Base-by-base conservation (phyloP, 2,888 invertebrate genomes). In the Drepana falcataria region DNA sequence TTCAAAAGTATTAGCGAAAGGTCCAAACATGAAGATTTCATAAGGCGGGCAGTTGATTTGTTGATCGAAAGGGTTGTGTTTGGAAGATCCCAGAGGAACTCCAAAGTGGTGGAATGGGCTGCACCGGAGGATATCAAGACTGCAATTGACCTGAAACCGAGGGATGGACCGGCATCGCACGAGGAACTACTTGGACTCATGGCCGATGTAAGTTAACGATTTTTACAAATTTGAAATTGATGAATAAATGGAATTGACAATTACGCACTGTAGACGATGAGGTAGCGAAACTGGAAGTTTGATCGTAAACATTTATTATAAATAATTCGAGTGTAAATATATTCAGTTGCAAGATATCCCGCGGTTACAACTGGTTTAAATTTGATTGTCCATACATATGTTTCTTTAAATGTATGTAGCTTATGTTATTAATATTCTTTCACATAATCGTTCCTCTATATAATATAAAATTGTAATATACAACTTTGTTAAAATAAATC, bases 91-190 rank as follows among this genome's bases (percentile, higher is more conserved):
- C 92, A 92, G 60, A 92, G 96, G 57, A 91, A 92, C 4, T 93
- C 93, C 53, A 95, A 94, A 77, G 97, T 98, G 3, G 93, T 96
- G 53, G 95, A 97, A 67, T 98, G 97, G 94, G 92, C 93, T 59
- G 92, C 94, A 49, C 98, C 98, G 0, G 93, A 94, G 37, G 93
- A 95, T 51, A 88, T 98, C 55, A 91, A 92, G 63, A 85, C 92
- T 53, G 85, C 93, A 0, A 92, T 96, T 53, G 94, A 96, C 74
- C 91, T 96, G 69, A 85, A 92, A 54, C 86, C 96, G 3, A 87
- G 91, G 35, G 83, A 92, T 6, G 83, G 91, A 4, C 93, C 94
- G 3, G 91, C 93, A 47, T 91, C 92, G 1, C 95, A 96, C 63
- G 94, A 95, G 9, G 92, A 93, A 56, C 88, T 97, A 1, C 73